Base-by-base conservation (phyloP, 2,113 vertebrate species). In the Gymnogyps californianus region DNA sequence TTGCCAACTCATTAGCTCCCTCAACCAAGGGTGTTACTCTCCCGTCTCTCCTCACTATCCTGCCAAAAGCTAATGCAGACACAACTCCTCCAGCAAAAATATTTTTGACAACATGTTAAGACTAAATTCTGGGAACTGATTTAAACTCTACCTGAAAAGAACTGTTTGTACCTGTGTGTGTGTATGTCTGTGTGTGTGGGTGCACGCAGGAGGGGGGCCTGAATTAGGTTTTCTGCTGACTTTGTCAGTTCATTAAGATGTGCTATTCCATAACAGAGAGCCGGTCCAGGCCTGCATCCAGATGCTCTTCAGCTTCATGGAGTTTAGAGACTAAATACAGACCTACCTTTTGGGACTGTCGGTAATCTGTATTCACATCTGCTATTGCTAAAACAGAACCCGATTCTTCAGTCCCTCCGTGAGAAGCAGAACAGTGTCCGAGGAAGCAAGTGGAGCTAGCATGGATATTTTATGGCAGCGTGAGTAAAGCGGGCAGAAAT, bases 21-120 rank as follows among this genome's bases (percentile, higher is more conserved):
- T 71, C 61, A 91, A 36, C 81, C 65, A 84, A 65, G 40, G 58
- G 57, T 72, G 57, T 90, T 94, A 54, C 28, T 83, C 62, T 85
- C 40, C 79, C 61, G 54, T 80, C 70, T 90, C 66, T 82, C 57
- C 57, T 87, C n/a, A 9, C 71, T 64, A 7, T 10, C 40, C 66
- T 96, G 95, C 74, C 92, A 96, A 93, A 93, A 87, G 42, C 46
- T 65, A 87, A 71, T 29, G 42, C 34, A 85, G 70, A 42, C 31
- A 21, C 34, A 59, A 88, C 44, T 93, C 81, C 84, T 96, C 40
- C 85, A 92, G 84, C 75, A 70, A 93, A 93, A 96, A 52, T 34
- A 49, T 40, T 87, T 89, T 40, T 88, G 70, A 87, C 76, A 70
- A 69, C 89, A 82, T 78, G 87, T 96, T 95, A 89, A 83, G 75